Conservation (phyloP, 2,888 invertebrate species). For the Venustoraphidia nigricollis region DNA sequence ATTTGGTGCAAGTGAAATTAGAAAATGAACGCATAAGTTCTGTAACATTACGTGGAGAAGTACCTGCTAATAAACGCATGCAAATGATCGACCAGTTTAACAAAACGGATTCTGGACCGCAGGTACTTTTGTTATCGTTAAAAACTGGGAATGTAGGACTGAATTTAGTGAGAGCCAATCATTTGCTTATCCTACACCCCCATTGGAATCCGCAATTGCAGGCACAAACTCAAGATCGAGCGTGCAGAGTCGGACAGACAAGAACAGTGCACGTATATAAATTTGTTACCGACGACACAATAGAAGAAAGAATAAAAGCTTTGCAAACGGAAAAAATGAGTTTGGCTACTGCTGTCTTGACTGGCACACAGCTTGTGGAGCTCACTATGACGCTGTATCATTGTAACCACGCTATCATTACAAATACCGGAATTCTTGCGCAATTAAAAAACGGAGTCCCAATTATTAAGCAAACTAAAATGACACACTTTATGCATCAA, state of each 20-base stretch:
- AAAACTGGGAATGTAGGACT: constrained; percentile 91
- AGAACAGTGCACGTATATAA: constrained; percentile 71
- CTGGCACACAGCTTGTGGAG: constrained; percentile 45
- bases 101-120: constrained; percentile 19
- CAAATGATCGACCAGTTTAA: constrained; percentile 59
- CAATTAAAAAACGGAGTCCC: too few relatives aligned
- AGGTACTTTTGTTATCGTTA: constrained; percentile 66
- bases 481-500: too few relatives aligned
- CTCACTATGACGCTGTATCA: too few relatives aligned
- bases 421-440: too few relatives aligned
- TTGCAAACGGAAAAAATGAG: constrained; percentile 68
- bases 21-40: constrained; percentile 31
- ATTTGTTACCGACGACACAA: constrained; percentile 70
- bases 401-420: too few relatives aligned
- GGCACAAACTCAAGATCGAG: constrained; percentile 84
- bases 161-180: constrained; percentile 84
- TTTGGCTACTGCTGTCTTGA: constrained; percentile 63
- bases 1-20: constrained; percentile 54
- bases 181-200: constrained; percentile 76
- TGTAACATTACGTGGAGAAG: constrained; percentile 57
- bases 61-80: constrained; percentile 56
- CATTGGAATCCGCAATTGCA: constrained; percentile 98
- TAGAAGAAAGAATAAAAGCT: constrained; percentile 70
- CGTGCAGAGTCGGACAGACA: constrained; percentile 81
- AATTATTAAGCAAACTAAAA: too few relatives aligned